phyloP scores from a whole-genome alignment of 1,140 invertebrate genomes.

The Trichogramma pretiosum region DNA sequence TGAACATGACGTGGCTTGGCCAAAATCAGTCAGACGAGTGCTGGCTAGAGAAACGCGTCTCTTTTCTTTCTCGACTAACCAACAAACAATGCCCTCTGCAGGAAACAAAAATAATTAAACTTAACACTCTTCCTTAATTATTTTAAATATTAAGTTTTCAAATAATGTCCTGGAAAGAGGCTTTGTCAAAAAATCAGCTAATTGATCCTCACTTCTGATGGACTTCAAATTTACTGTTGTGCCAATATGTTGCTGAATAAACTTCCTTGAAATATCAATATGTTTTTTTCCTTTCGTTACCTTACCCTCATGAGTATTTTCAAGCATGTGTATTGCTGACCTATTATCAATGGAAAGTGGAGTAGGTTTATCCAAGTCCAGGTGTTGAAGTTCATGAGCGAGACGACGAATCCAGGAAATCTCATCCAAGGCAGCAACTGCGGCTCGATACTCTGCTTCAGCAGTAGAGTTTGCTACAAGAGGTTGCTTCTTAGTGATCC shows the following conservation, averaged over 20 bases:
- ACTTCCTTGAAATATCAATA: too few relatives aligned
- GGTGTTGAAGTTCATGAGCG: conserved; percentile 12
- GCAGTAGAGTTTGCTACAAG: conserved; percentile 22
- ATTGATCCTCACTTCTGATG: conserved; percentile 9
- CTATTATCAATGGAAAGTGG: conserved; percentile 17
- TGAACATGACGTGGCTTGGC: too few relatives aligned
- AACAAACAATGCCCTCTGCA: too few relatives aligned
- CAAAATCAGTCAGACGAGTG: too few relatives aligned
- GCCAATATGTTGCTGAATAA: too few relatives aligned
- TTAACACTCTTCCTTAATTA: conserved; percentile 20
- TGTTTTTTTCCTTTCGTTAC: conserved; percentile 21
- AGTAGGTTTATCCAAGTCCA: conserved; percentile 14
- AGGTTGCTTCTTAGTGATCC: conserved; percentile 21
- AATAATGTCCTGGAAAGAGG: conserved; percentile 5
- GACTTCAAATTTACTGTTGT: conserved; percentile 4
- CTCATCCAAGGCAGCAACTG: conserved; percentile 19
- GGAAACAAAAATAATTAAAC: conserved; percentile 8
- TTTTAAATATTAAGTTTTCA: conserved; percentile 10
- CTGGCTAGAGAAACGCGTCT: too few relatives aligned
- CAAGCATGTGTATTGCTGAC: conserved; percentile 20
- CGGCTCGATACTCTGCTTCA: conserved; percentile 23
- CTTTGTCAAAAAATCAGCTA: conserved; percentile 19
- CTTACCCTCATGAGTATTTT: conserved; percentile 21
- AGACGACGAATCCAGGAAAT: conserved; percentile 16
- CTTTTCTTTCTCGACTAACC: too few relatives aligned